phyloP scores from a whole-genome alignment of 2,888 invertebrate species.

The Orthosia gracilis region DNA sequence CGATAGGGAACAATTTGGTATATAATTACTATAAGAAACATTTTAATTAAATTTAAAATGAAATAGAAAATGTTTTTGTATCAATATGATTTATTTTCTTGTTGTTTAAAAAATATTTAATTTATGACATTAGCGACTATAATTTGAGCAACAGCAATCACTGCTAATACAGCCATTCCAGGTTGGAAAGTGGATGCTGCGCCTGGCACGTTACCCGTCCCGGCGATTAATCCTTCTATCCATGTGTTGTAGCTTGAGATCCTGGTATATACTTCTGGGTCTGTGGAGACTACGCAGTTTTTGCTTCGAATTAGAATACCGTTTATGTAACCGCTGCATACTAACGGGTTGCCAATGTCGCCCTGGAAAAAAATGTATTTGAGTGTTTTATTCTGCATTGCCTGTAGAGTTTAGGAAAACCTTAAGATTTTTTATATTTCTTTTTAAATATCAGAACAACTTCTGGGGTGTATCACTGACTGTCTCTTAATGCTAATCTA shows the following conservation, averaged over 20 bases:
- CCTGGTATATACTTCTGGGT: constrained; percentile 30
- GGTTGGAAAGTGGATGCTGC: constrained; percentile 10
- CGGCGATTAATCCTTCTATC: not conserved
- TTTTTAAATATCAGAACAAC: too few relatives aligned
- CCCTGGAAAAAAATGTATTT: constrained; percentile 25
- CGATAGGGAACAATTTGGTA: too few relatives aligned
- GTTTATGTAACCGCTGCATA: constrained; percentile 12
- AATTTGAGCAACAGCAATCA: constrained; percentile 12
- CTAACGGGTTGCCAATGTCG: constrained; percentile 27
- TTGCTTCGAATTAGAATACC: constrained; percentile 23
- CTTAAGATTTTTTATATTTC: too few relatives aligned
- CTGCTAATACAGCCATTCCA: constrained; percentile 10
- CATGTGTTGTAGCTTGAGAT: constrained; percentile 7
- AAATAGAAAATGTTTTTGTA: not conserved
- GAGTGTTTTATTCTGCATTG: not conserved
- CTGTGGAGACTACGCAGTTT: constrained; percentile 3
- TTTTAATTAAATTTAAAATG: too few relatives aligned
- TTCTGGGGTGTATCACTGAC: not conserved
- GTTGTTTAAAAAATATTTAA: not conserved
- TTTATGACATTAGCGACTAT: not conserved
- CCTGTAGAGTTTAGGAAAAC: too few relatives aligned
- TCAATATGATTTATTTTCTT: not conserved
- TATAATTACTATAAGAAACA: too few relatives aligned
- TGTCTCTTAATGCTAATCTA: not conserved
- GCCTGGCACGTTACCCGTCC: not conserved